A percentile compares a stretch with the other conserved stretches of the same genome.
These are phyloP conservation scores for Caenorhabditis sp. DNA, from an alignment of 2,888 invertebrate genomes.

Conservation along the genomic window DNA sequence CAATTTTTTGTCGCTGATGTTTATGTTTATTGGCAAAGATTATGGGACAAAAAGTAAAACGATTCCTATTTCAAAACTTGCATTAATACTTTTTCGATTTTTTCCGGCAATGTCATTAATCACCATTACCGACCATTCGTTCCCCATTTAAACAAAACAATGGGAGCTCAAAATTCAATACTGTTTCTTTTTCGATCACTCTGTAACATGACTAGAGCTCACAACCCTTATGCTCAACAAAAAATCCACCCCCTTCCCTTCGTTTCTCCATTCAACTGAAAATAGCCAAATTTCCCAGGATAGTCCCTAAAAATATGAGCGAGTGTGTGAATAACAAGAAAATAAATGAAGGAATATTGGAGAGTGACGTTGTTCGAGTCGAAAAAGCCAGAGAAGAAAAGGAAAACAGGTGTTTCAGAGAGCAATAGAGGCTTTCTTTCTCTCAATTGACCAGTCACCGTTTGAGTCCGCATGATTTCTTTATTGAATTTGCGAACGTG, in stretches of 20 bases:
- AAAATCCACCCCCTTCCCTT: not conserved
- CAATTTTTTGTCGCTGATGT: too few species aligned
- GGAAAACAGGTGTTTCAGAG: slow-evolving; percentile 25
- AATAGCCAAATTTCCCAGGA: slow-evolving; percentile 25
- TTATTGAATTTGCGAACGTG: slow-evolving; percentile 47
- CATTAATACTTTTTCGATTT: too few species aligned
- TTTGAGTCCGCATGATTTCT: slow-evolving; percentile 2
- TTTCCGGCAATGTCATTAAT: too few species aligned
- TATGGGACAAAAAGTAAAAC: too few species aligned
- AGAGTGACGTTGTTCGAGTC: slow-evolving; percentile 22
- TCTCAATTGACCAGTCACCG: not conserved
- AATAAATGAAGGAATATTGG: not conserved
- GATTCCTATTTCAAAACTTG: too few species aligned
- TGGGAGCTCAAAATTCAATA: too few species aligned
- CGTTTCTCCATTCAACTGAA: not conserved
- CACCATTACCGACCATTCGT: too few species aligned
- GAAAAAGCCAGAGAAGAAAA: not conserved
- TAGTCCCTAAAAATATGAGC: not conserved
- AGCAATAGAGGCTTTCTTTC: not conserved
- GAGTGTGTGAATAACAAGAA: slow-evolving; percentile 10
- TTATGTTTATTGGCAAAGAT: too few species aligned
- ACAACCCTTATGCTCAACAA: too few species aligned
- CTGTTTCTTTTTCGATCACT: too few species aligned
- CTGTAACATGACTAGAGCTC: too few species aligned
- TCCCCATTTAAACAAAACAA: too few species aligned